Evolutionary conservation across 1,140 invertebrate species (phyloP).

Genomic region (Manduca sexta): DNA sequence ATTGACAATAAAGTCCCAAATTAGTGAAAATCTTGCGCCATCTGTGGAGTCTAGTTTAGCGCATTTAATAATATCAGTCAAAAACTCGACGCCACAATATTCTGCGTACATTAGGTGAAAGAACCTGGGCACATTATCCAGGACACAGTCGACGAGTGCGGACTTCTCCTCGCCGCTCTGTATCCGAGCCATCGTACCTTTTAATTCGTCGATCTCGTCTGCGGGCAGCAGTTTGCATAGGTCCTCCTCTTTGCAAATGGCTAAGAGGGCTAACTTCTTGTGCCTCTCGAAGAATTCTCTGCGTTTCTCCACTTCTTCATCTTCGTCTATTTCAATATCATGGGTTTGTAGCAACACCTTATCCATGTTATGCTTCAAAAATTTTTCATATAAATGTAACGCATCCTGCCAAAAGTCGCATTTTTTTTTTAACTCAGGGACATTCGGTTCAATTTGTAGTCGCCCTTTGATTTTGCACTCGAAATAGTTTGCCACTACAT

Average conservation of each 20-base stretch:
- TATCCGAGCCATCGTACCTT: constrained; percentile 7
- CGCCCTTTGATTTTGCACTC: constrained; percentile 11
- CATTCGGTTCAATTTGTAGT: constrained; percentile 4
- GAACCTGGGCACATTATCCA: constrained; percentile 13
- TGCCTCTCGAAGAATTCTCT: constrained; percentile 9
- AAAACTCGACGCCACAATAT: constrained; percentile 10
- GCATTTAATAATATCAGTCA: constrained; percentile 7
- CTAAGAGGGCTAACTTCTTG: constrained; percentile 16
- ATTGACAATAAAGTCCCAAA: constrained; percentile 16
- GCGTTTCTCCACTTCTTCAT: constrained; percentile 1
- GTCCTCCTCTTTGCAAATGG: constrained; percentile 17
- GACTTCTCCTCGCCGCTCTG: constrained; percentile 15
- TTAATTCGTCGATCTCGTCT: constrained; percentile 13
- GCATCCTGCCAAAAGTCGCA: constrained; percentile 8
- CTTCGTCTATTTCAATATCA: not conserved
- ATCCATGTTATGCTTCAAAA: constrained; percentile 9
- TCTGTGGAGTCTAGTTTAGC: not conserved
- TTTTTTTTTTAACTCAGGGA: constrained; percentile 1
- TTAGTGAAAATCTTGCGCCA: not conserved
- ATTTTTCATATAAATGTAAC: constrained; percentile 4
- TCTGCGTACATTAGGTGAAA: constrained; percentile 14
- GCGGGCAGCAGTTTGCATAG: constrained; percentile 6
- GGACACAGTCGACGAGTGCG: constrained; percentile 6
- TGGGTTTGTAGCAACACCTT: constrained; percentile 1
- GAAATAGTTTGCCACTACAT: constrained; percentile 20